Conservation (phyloP, 2,888 invertebrate genomes). For the Pristionchus maxplancki region DNA sequence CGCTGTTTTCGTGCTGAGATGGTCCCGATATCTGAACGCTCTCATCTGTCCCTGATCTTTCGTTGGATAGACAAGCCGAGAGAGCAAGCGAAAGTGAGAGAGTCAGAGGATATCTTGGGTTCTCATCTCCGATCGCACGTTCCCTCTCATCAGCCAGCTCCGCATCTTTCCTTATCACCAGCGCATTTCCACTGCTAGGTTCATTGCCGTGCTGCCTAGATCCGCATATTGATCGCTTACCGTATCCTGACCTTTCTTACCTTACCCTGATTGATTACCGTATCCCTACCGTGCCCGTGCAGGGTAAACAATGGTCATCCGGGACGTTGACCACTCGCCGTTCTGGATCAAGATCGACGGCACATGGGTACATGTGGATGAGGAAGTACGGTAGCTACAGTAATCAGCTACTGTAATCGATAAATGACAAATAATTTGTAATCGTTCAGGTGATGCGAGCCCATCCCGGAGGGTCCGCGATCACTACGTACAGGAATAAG, state of each 20-base stretch:
- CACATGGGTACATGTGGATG: slow-evolving; percentile 71
- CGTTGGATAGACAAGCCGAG: no score
- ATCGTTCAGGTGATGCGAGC: slow-evolving; percentile 56
- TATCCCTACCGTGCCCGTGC: not conserved
- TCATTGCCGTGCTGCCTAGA: no score
- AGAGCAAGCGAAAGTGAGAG: no score
- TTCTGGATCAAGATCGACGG: slow-evolving; percentile 74
- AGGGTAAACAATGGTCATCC: slow-evolving; percentile 69
- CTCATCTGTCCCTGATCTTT: not conserved
- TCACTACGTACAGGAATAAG: slow-evolving; percentile 73
- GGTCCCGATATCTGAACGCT: not conserved
- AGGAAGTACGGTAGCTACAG: slow-evolving; percentile 58
- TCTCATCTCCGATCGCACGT: not conserved
- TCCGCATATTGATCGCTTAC: not conserved
- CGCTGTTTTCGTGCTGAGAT: not conserved
- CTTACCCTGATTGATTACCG: not conserved
- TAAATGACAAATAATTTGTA: no score
- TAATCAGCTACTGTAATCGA: not conserved
- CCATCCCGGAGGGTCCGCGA: slow-evolving; percentile 74
- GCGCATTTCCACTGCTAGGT: not conserved
- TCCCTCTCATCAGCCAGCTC: not conserved
- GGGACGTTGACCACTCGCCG: slow-evolving; percentile 69
- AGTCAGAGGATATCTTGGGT: not conserved
- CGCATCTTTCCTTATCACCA: not conserved
- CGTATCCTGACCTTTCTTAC: no score